Evolutionary conservation across 2,113 vertebrate species (phyloP).

Genomic region (Malurus melanocephalus): DNA sequence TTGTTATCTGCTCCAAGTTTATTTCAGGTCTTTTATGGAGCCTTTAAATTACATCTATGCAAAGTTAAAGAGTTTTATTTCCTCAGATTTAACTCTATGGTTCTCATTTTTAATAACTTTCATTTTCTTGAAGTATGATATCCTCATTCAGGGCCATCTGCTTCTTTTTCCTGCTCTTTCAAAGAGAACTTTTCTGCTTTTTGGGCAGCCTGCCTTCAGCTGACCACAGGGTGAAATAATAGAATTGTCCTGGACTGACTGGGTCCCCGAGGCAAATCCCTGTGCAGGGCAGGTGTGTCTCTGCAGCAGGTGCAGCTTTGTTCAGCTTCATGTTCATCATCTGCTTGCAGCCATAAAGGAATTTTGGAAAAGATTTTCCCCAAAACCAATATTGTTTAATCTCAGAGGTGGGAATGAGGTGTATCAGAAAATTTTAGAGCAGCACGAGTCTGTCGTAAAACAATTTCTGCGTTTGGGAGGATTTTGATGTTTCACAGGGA

Average conservation of each 20-base stretch:
- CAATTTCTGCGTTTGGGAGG: not conserved
- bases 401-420: not conserved
- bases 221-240: not conserved
- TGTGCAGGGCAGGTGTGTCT: not conserved
- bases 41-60: not conserved
- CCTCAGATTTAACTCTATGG: not conserved
- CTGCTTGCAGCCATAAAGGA: not conserved
- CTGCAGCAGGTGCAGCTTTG: constrained; percentile 2
- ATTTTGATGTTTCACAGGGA: not conserved
- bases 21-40: not conserved
- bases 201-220: not conserved
- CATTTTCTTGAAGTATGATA: not conserved
- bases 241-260: not conserved
- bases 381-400: not conserved
- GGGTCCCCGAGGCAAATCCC: not conserved
- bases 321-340: not conserved
- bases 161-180: not conserved
- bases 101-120: not conserved
- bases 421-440: not conserved
- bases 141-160: not conserved
- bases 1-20: not conserved
- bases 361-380: not conserved
- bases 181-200: not conserved
- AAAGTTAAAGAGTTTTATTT: not conserved
- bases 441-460: not conserved